Evolutionary conservation across 2,113 vertebrate genomes (phyloP), one percentile per base, ranked within the genome.

Genomic region (Pitta sordida): DNA sequence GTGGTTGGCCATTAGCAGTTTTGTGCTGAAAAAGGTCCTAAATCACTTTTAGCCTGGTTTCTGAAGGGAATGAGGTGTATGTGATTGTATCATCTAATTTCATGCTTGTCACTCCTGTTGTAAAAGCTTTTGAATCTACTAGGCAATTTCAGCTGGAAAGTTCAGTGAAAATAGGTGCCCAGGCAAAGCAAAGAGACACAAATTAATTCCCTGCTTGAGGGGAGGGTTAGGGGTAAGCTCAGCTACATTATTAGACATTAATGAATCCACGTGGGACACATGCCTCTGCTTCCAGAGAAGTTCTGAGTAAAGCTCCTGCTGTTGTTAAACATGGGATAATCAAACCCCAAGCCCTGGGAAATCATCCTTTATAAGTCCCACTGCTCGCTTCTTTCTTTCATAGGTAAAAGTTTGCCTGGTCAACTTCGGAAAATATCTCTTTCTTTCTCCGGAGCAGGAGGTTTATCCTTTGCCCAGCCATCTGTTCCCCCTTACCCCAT

Each of bases 221-320:
- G 63, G 46, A 88, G 75, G 67, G 86, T 73, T 85, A 69, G 51
- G 41, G 53, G 15, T 76, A 77, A 85, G 71, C 71, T 91, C 75
- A 79, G 75, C 75, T 86, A 70, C 63, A 39, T 90, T 90, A 90
- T 94, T 86, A 85, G 85, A 15, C 43, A 49, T 76, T 96, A 93
- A 96, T 94, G 90, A 94, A 87, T 78, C 79, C 92, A 88, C 85
- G 32, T 0, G 43, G 85, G 92, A 85, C 63, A 58, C 48, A 10
- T 11, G 48, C 32, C 62, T 89, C 49, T 59, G 90, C 69, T 94
- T 68, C 62, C 39, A 53, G 69, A 87, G 76, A 0, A 80, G 73
- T 74, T 77, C 86, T 59, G 27, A 60, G 67, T 13, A 58, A 78
- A 87, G 78, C 67, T 94, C 69, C 36, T 9, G 5, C 53, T 91